phyloP scores from a whole-genome alignment of 2,797 vertebrate genomes.

The Tokudaia tokunoshimensis region DNA sequence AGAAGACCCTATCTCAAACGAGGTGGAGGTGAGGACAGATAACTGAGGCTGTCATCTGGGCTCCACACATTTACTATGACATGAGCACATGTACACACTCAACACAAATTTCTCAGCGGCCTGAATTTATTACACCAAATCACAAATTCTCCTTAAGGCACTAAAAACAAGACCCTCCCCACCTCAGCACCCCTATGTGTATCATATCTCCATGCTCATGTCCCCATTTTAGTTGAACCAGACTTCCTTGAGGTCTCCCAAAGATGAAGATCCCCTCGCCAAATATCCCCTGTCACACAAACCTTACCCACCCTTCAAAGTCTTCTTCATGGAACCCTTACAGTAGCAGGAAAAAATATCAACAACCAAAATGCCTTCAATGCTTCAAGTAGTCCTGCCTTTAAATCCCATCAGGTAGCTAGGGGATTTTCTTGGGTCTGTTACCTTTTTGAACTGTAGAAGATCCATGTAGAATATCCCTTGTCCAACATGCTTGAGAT shows the following conservation, averaged over 20 bases:
- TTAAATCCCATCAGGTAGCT: constrained; percentile 31
- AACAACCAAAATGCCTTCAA: constrained; percentile 33
- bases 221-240: not conserved
- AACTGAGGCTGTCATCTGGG: not conserved
- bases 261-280: not conserved
- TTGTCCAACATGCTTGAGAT: not conserved
- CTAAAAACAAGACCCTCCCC: not conserved
- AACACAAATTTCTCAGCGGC: not conserved
- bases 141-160: constrained; percentile 35
- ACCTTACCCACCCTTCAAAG: constrained; percentile 14
- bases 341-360: not conserved
- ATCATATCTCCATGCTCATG: not conserved
- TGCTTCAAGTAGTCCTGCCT: not conserved
- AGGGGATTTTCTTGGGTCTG: not conserved
- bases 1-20: not conserved
- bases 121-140: constrained; percentile 47
- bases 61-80: not conserved
- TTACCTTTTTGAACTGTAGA: constrained; percentile 31
- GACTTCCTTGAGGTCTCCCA: constrained; percentile 29
- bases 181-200: not conserved
- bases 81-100: not conserved
- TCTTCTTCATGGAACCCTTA: constrained; percentile 34
- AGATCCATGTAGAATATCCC: not conserved
- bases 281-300: not conserved
- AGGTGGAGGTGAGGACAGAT: not conserved